Base-by-base conservation (phyloP, 2,113 vertebrate species). In the Suncus etruscus region DNA sequence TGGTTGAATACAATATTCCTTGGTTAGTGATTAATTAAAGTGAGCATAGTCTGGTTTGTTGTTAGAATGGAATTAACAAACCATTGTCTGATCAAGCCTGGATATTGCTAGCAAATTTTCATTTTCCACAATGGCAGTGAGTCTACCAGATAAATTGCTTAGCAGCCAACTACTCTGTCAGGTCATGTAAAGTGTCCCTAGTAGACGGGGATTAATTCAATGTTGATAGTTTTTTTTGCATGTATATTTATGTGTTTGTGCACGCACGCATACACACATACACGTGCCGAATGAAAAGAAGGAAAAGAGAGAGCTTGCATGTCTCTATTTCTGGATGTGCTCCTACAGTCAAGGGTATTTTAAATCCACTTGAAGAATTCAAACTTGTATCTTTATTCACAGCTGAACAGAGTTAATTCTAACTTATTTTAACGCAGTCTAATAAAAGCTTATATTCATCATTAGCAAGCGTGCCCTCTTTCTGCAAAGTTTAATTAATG, bases 401-500 rank as follows among this genome's bases (percentile, higher is more conserved):
- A 94, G 39, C 32, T n/a, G 3, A 86, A 65, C 22, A 88, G 45
- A 74, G 18, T 90, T 72, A 25, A 72, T 94, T 86, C 90, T 86
- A 74, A 83, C 54, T 86, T 94, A 92, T 18, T 91, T 92, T 83
- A 68, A 66, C 90, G 68, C 77, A 93, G 69, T 90, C 79, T 95
- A 82, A 88, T 93, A 87, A 95, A 91, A 94, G 58, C 80, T 76
- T 90, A 10, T 50, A 65, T 68, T 83, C 69, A 70, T 74, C 29
- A 84, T 95, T 89, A 83, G 50, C 45, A 91, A 95, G 39, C 45
- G 39, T 87, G 51, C 45, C 79, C 75, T 93, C 70, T 80, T 93
- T 89, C 75, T 73, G 27, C 77, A 90, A 91, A 93, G 77, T 93
- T 91, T 94, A 97, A 95, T 94, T 93, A 93, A 94, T 86, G 86